Conservation (phyloP, 1,140 invertebrate genomes). For the Drosophila sp. region DNA sequence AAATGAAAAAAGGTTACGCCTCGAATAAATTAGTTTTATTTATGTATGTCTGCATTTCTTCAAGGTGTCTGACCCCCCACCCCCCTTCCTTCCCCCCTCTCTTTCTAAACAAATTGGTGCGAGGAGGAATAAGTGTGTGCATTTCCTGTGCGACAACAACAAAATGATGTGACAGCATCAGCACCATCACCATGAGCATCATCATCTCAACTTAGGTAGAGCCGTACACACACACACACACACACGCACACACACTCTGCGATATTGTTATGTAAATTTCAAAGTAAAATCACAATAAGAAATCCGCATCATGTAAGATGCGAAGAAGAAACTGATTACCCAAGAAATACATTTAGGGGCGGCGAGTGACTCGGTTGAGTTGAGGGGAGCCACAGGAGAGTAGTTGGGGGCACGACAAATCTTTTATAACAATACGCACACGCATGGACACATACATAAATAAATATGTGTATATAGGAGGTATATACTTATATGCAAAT, state of each 20-base stretch:
- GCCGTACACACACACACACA: neutral
- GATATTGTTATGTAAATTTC: conserved; percentile 68
- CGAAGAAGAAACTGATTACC: conserved; percentile 22
- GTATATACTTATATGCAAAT: neutral
- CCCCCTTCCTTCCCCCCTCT: neutral
- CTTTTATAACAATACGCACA: conserved; percentile 28
- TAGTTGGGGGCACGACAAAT: conserved; percentile 8
- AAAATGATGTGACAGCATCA: conserved; percentile 52
- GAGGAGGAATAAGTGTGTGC: conserved; percentile 44
- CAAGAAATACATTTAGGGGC: conserved; percentile 8
- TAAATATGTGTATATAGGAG: conserved; percentile 5
- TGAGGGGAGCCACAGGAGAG: neutral
- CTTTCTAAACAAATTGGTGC: conserved; percentile 68
- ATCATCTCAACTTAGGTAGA: neutral
- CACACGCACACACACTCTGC: conserved; percentile 11
- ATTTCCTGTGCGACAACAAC: conserved; percentile 67
- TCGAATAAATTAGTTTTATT: conserved; percentile 73
- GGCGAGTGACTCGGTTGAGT: neutral
- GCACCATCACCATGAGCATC: conserved; percentile 36
- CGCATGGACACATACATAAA: conserved; percentile 16
- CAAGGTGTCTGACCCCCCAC: neutral
- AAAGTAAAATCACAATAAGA: conserved; percentile 66
- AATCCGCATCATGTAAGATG: conserved; percentile 40
- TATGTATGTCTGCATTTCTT: conserved; percentile 38
- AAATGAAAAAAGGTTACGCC: conserved; percentile 33